These are phyloP conservation scores for Aphelocoma coerulescens DNA, from an alignment of 2,113 vertebrate genomes.

Conservation along the genomic window DNA sequence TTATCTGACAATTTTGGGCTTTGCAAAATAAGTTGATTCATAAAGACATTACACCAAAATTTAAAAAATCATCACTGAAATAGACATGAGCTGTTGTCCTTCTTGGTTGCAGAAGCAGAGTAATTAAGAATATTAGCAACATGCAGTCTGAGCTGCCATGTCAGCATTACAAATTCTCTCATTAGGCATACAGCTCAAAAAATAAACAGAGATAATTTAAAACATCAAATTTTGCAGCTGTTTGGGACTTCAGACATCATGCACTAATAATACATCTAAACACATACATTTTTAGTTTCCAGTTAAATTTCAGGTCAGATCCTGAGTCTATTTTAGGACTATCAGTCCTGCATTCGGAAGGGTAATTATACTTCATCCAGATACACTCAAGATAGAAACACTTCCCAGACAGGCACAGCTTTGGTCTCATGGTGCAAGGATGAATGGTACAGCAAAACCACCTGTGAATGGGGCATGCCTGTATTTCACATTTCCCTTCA, in stretches of 20 bases:
- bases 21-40: neutral
- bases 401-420: neutral
- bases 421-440: neutral
- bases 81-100: neutral
- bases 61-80: neutral
- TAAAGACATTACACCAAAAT: neutral
- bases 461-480: rapidly evolving
- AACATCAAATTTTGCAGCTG: neutral
- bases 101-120: neutral
- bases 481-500: neutral
- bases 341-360: neutral
- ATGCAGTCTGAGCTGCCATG: neutral
- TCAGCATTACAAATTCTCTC: neutral
- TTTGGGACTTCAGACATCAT: neutral
- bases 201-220: neutral
- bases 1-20: neutral
- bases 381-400: neutral
- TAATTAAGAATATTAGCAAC: neutral
- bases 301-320: conserved; percentile 11
- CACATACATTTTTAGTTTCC: neutral
- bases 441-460: neutral
- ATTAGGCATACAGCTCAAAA: neutral
- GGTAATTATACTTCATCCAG: neutral
- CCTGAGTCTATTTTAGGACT: neutral
- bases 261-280: neutral